These are phyloP conservation scores for Andrena cerasifolii DNA, from an alignment of 1,140 invertebrate species.

Conservation along the genomic window DNA sequence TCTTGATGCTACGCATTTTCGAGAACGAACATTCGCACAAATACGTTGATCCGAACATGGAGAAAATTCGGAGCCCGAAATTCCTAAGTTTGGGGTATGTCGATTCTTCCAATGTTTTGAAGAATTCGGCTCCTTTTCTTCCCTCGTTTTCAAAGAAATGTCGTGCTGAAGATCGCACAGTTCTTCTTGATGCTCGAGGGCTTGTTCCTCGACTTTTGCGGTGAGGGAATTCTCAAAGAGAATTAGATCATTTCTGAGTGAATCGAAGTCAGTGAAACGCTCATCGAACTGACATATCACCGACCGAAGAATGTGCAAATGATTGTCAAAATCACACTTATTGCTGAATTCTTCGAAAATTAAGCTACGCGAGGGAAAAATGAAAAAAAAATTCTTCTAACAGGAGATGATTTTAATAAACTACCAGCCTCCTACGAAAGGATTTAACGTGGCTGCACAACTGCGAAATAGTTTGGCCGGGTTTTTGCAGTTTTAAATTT, in stretches of 20 bases:
- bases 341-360: not conserved
- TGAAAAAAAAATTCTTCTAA: not conserved
- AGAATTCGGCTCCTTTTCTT: not conserved
- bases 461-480: not conserved
- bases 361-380: not conserved
- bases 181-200: not conserved
- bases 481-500: constrained; percentile 4
- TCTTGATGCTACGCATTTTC: not conserved
- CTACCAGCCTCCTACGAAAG: not conserved
- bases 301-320: not conserved
- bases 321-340: not conserved
- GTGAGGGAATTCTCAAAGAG: constrained; percentile 13
- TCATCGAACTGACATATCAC: too few species aligned
- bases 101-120: not conserved
- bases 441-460: not conserved
- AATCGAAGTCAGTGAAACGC: not conserved
- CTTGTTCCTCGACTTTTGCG: not conserved
- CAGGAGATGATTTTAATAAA: not conserved
- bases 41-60: not conserved
- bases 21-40: not conserved
- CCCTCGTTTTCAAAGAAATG: not conserved
- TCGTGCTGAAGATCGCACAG: not conserved
- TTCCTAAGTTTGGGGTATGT: not conserved
- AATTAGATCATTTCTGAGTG: not conserved
- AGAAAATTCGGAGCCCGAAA: not conserved